Conservation (phyloP, 1,140 invertebrate genomes). For the Bombyx mori region DNA sequence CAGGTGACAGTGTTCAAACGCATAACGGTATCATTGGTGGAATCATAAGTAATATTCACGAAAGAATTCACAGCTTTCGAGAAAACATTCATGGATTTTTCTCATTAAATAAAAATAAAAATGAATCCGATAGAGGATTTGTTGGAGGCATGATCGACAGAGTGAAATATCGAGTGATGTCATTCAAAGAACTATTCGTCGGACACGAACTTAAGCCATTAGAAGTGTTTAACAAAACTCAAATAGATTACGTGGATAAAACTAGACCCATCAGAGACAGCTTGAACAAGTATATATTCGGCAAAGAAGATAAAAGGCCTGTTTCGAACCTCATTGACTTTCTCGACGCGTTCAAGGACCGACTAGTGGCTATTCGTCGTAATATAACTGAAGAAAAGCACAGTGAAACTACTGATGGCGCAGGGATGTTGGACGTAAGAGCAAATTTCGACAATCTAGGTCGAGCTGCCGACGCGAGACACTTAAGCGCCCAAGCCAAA, state of each 20-base stretch:
- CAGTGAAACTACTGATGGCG: not conserved
- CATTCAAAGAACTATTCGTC: not conserved
- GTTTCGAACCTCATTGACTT: not conserved
- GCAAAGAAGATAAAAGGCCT: not conserved
- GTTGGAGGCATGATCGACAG: not conserved
- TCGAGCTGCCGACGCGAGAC: no score
- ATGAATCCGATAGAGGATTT: not conserved
- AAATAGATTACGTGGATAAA: not conserved
- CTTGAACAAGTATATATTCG: constrained; percentile 3
- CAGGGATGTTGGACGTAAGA: constrained; percentile 2
- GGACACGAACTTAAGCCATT: not conserved
- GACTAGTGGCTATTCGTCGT: not conserved
- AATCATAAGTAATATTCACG: not conserved
- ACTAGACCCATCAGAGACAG: constrained; percentile 1
- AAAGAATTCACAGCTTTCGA: not conserved
- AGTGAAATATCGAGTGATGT: constrained; percentile 1
- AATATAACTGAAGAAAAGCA: not conserved
- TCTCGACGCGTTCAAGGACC: not conserved
- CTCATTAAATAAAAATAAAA: not conserved
- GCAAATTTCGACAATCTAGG: not conserved
- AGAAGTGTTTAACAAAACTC: not conserved
- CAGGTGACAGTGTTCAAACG: not conserved
- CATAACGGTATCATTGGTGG: not conserved
- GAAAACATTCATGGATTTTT: not conserved
- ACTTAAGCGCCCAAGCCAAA: no score